These are phyloP conservation scores for Ahaetulla prasina DNA, from an alignment of 2,113 vertebrate genomes.

Conservation along the genomic window DNA sequence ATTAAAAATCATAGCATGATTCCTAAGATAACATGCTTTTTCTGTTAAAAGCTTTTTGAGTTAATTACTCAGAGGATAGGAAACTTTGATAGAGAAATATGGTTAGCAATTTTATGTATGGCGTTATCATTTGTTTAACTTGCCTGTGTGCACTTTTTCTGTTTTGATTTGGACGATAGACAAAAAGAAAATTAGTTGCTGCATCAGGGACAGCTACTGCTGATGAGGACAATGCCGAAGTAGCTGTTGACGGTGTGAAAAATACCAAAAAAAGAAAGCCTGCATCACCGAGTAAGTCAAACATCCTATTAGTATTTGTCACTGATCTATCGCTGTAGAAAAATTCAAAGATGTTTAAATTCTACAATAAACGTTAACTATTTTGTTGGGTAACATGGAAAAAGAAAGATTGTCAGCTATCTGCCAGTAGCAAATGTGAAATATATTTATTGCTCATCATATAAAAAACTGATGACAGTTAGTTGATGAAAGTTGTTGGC, in stretches of 20 bases:
- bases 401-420: constrained; percentile 12
- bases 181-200: constrained; percentile 57
- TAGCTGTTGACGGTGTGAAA: constrained; percentile 44
- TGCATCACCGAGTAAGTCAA: constrained; percentile 59
- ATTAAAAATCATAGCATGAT: background rate
- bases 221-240: constrained; percentile 29
- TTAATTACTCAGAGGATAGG: background rate
- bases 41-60: background rate
- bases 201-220: constrained; percentile 7
- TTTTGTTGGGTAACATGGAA: background rate
- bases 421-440: background rate
- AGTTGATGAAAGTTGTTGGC: background rate
- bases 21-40: background rate
- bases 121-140: background rate
- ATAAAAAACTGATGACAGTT: constrained; percentile 25
- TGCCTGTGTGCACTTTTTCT: constrained; percentile 8
- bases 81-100: background rate
- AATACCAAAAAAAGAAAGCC: constrained; percentile 37
- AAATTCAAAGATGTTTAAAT: background rate
- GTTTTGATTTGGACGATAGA: constrained; percentile 8
- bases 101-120: background rate
- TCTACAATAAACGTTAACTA: background rate
- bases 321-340: background rate
- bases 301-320: background rate
- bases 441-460: background rate